Conservation (phyloP, 2,797 vertebrate species). For the Chrosomus eos region DNA sequence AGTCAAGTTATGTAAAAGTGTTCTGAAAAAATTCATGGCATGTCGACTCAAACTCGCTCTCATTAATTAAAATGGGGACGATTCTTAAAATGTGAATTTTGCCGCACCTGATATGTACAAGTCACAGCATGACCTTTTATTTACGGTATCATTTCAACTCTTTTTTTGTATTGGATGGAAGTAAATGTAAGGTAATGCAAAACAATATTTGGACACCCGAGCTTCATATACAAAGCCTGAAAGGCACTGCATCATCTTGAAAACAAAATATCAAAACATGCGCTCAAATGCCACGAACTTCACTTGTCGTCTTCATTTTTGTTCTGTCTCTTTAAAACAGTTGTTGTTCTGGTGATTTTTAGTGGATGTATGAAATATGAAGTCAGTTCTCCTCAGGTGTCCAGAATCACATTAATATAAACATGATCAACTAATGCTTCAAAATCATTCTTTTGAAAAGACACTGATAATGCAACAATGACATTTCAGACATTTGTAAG, state of each 20-base stretch:
- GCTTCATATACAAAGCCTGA: not conserved
- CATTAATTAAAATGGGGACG: not conserved
- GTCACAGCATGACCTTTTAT: not conserved
- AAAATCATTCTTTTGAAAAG: not conserved
- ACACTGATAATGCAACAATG: not conserved
- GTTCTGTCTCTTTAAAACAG: not conserved
- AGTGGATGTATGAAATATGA: not conserved
- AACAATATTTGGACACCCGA: not conserved
- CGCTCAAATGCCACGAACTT: not conserved
- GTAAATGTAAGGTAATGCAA: not conserved
- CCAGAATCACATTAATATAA: not conserved
- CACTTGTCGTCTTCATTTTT: not conserved
- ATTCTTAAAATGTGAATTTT: not conserved
- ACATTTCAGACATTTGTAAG: not conserved
- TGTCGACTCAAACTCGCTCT: not conserved
- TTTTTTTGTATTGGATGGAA: not conserved
- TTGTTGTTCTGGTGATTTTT: not conserved
- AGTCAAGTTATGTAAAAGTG: not conserved
- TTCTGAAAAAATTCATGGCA: not conserved
- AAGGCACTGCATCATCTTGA: not conserved
- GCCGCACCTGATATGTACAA: not conserved
- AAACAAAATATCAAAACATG: not conserved
- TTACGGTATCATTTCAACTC: not conserved
- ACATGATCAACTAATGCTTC: not conserved
- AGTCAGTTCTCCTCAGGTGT: not conserved